phyloP scores from a whole-genome alignment of 2,888 invertebrate genomes.

The Eremobia ochroleuca region DNA sequence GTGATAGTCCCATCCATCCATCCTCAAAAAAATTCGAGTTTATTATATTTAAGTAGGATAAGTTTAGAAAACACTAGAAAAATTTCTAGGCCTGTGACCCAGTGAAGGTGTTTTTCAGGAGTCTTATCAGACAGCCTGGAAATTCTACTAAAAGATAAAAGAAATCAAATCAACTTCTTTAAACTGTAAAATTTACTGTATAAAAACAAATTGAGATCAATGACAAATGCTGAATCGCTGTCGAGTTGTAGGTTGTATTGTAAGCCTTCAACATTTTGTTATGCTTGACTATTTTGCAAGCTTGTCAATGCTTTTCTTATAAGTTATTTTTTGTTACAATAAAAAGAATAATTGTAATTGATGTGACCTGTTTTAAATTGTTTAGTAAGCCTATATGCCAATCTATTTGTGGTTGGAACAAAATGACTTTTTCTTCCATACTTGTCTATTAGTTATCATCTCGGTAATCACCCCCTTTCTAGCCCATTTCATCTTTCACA shows the following conservation, averaged over 20 bases:
- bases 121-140: neutral
- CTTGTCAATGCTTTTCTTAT: neutral
- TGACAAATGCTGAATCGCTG: slow-evolving; percentile 14
- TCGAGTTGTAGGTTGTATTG: neutral
- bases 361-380: neutral
- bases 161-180: neutral
- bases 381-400: neutral
- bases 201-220: slow-evolving; percentile 45
- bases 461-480: no score
- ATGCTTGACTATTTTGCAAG: slow-evolving; percentile 8
- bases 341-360: neutral
- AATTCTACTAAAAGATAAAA: neutral
- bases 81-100: neutral
- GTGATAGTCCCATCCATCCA: no score
- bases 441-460: no score
- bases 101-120: neutral
- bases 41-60: neutral
- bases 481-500: no score
- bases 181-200: neutral
- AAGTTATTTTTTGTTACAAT: neutral
- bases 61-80: neutral
- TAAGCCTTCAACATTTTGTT: slow-evolving; percentile 34
- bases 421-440: no score
- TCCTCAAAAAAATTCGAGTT: no score
- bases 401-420: no score